Percentiles rank a stretch among this genome's conserved stretches.
Evolutionary conservation across 2,888 invertebrate species (phyloP).

Genomic region (Agrochola circellaris): DNA sequence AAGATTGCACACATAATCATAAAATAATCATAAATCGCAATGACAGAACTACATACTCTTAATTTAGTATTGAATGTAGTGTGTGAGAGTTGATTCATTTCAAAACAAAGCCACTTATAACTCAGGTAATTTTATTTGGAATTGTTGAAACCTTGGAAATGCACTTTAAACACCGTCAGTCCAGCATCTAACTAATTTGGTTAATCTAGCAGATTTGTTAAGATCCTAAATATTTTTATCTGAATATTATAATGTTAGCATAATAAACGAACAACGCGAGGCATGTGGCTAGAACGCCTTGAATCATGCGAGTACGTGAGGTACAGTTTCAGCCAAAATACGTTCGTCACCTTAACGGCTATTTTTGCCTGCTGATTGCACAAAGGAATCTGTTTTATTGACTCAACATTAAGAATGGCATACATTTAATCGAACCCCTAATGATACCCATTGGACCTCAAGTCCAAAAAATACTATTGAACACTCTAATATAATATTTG

Average conservation of each 20-base stretch:
- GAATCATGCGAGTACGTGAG: neutral
- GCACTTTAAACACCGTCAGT: neutral
- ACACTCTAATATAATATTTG: neutral
- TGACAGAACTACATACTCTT: neutral
- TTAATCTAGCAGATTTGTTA: constrained; percentile 51
- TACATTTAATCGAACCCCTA: neutral
- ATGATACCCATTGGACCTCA: neutral
- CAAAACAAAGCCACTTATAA: constrained; percentile 2
- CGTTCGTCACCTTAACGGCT: neutral
- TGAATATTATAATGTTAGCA: constrained; percentile 26
- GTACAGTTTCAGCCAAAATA: constrained; percentile 10
- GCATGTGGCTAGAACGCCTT: constrained; percentile 9
- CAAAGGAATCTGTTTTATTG: neutral
- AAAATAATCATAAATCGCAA: neutral
- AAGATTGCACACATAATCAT: neutral
- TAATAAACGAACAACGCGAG: constrained; percentile 10
- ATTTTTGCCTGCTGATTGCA: neutral
- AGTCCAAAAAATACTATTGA: neutral
- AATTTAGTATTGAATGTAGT: constrained; percentile 14
- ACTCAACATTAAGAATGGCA: neutral
- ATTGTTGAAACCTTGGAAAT: constrained; percentile 27
- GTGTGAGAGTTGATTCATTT: neutral
- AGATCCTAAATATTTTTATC: constrained; percentile 17
- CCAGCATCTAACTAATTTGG: constrained; percentile 43
- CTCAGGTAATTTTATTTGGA: constrained; percentile 9